Base-by-base conservation (phyloP, 2,888 invertebrate species). In the Sphaerophoria taeniata region DNA sequence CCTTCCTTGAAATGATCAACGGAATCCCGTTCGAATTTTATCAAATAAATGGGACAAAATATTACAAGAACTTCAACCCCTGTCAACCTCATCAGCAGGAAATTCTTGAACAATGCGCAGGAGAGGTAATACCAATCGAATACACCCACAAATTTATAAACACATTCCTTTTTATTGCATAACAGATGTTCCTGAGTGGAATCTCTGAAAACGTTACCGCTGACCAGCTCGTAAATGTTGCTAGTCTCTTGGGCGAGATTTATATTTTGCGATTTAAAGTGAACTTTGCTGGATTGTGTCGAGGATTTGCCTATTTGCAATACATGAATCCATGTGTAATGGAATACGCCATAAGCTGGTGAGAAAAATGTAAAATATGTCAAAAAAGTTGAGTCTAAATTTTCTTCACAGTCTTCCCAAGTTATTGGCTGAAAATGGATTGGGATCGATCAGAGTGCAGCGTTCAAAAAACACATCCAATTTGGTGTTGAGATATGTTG, bases 291-390 rank as follows among this genome's bases (percentile, higher is more conserved):
- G 89, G 89, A 0, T 11, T 45, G 0, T 88, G 89, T 1, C 89
- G 91, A 1, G 90, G 90, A 2, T 90, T 87, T 60, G 91, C 91
- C 12, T 91, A 89, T 49, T 67, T 91, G 69, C 91, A 91, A 70
- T 91, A 89, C 33, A 53, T 89, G 0, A 87, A 90, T 55, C 75
- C 80, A 3, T 58, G 43, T 0, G 61, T 87, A 3, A 87, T 88
- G 83, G 4, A 65, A 0, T 36, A 65, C 14, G 89, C 89, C 0
- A 12, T 90, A 5, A 0, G 45, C 12, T 39, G 56, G 91, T 91
- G 71, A 87, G 88, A 81, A 16, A 24, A 63, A 12, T 45, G 39
- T 43, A 7, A 43, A 5, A 43, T 43, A 43, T 5, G 11, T 43
- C 6, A 6, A 43, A 43, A 43, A 6, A 43, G 11, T 5, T 9